phyloP scores from a whole-genome alignment of 1,140 invertebrate genomes.

The Bombus consobrinus region DNA sequence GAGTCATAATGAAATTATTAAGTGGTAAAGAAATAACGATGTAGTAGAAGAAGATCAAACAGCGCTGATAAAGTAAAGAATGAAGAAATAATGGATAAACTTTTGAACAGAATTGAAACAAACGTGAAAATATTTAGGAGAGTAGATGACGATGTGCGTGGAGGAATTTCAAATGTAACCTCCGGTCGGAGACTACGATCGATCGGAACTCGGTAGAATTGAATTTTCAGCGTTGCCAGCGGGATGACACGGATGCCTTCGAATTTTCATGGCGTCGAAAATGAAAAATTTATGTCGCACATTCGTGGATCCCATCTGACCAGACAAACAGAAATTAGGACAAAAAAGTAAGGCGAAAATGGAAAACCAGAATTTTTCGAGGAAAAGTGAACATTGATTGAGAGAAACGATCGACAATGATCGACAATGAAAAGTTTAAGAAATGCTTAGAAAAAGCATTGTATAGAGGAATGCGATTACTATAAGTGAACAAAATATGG shows the following conservation, averaged over 20 bases:
- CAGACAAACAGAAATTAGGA: neutral
- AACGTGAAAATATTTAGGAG: neutral
- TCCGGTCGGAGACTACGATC: neutral
- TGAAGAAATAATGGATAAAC: neutral
- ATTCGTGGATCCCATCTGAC: too few species aligned
- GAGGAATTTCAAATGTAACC: slow-evolving; percentile 18
- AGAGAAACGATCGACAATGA: neutral
- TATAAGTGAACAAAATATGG: neutral
- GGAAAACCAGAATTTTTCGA: neutral
- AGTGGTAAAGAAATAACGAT: neutral
- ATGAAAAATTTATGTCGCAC: slow-evolving; percentile 14
- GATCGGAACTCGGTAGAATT: slow-evolving; percentile 29
- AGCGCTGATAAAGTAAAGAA: neutral
- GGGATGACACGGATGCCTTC: neutral
- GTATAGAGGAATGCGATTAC: too few species aligned
- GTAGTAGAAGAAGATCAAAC: too few species aligned
- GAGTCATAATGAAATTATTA: neutral
- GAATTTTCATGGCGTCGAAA: slow-evolving; percentile 5
- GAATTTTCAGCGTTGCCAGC: slow-evolving; percentile 29
- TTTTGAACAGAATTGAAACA: neutral
- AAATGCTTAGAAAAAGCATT: neutral
- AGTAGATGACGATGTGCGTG: neutral
- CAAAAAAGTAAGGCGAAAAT: neutral
- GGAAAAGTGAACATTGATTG: neutral
- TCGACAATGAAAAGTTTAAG: neutral